Evolutionary conservation across 1,140 invertebrate genomes (phyloP).

Genomic region (Apis laboriosa): DNA sequence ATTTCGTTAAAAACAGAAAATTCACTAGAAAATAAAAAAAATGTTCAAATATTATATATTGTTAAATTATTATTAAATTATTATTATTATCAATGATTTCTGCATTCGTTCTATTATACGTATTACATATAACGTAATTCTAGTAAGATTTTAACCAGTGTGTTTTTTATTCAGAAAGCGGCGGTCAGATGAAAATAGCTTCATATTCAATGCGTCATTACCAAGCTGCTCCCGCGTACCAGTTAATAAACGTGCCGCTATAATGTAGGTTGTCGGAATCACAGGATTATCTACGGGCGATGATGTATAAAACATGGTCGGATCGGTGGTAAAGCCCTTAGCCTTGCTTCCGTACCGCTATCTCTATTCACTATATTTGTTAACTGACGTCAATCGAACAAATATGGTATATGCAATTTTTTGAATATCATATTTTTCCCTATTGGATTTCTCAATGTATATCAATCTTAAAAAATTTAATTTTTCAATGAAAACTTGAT

Average conservation of each 20-base stretch:
- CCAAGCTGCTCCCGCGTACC: constrained; percentile 17
- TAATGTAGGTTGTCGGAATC: constrained; percentile 55
- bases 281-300: constrained; percentile 37
- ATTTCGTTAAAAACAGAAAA: no score
- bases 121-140: neutral
- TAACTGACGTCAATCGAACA: constrained; percentile 51
- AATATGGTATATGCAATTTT: neutral
- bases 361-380: constrained; percentile 47
- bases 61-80: no score
- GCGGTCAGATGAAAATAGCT: constrained; percentile 64
- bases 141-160: constrained; percentile 28
- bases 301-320: constrained; percentile 41
- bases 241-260: constrained; percentile 46
- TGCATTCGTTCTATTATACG: neutral
- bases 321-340: constrained; percentile 39
- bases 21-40: no score
- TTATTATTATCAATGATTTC: neutral
- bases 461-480: no score
- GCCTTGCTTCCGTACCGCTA: constrained; percentile 67
- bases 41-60: no score
- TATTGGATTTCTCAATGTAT: no score
- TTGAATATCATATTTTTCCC: neutral
- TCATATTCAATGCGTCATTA: constrained; percentile 61
- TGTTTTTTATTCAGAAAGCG: constrained; percentile 44
- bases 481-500: no score